Base-by-base conservation (phyloP, 2,888 invertebrate genomes). In the Papilio demoleus region DNA sequence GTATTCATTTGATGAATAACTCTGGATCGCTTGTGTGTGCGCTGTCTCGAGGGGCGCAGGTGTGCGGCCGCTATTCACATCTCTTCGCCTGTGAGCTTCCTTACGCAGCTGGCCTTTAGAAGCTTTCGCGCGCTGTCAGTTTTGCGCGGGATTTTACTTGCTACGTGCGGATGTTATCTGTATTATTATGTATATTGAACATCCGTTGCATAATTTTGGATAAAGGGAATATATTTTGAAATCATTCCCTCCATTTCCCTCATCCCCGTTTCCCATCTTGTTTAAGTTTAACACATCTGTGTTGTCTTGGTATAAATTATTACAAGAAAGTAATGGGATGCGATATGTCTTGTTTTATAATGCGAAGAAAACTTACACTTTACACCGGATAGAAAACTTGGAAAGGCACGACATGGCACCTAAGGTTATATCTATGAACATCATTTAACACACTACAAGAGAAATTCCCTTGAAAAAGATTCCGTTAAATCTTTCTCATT, bases 1-100 rank as follows among this genome's bases (percentile, higher is more conserved):
- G 34, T 64, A 64, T 68, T 67, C 24, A 50, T 50, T 47, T 59
- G 45, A 67, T 38, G 64, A 68, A 68, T 47, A 68, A 63, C 17
- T 22, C 27, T n/a, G 47, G 38, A 38, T 38, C 36, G 47, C 24
- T 6, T 24, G 27, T 68, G 63, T 45, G 58, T 31, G 24, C 36
- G 4, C 22, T 24, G 24, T 53, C 42, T 61, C n/a, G 61, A 61
- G 31, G n/a, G 42, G 27, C 64, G 68, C 68, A 68, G 63, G 68
- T 68, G 68, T 68, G 68, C 67, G 50, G 36, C 19, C 27, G 17
- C 67, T 40, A 47, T 66, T 66, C 34, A 66, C 58, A 34, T 11
- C 38, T 58, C 36, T 40, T 24, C 42, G 42, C 36, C 63, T 47
- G 31, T 45, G 31, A 31, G 24, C 56, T 67, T 67, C 67, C 63